phyloP scores from a whole-genome alignment of 1,140 invertebrate species.

The Amyelois transitella region DNA sequence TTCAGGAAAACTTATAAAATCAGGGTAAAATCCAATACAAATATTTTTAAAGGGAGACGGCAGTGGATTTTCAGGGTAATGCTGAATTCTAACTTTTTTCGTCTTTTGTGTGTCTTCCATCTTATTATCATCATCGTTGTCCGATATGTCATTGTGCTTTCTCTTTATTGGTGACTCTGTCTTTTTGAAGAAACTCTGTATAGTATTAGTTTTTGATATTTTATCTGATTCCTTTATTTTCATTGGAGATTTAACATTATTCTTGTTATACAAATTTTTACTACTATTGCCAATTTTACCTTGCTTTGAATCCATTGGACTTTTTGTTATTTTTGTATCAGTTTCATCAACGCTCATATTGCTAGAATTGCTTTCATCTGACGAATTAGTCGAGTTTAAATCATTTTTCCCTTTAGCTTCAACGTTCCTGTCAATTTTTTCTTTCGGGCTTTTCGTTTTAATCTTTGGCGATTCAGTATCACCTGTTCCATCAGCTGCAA shows the following conservation, averaged over 20 bases:
- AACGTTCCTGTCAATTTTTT: constrained; percentile 9
- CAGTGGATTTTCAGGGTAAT: constrained; percentile 46
- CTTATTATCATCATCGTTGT: constrained; percentile 2
- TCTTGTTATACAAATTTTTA: too few relatives aligned
- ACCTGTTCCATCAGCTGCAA: constrained; percentile 41
- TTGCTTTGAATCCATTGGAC: constrained; percentile 10
- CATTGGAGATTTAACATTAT: not conserved
- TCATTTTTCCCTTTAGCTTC: constrained; percentile 1
- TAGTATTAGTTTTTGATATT: constrained; percentile 16
- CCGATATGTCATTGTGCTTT: constrained; percentile 8
- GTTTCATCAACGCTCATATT: not conserved
- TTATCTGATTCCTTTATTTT: not conserved
- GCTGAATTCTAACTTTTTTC: constrained; percentile 19
- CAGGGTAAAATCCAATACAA: constrained; percentile 59
- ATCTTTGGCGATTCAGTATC: constrained; percentile 38
- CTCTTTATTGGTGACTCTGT: constrained; percentile 13
- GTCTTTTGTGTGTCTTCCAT: constrained; percentile 17
- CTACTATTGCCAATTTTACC: not conserved
- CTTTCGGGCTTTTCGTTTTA: constrained; percentile 28
- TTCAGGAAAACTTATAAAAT: constrained; percentile 55
- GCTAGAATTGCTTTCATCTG: not conserved
- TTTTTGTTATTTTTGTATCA: constrained; percentile 19
- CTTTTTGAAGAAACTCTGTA: constrained; percentile 32
- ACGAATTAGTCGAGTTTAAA: too few relatives aligned
- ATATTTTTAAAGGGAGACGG: constrained; percentile 56